Conservation (phyloP, 2,113 vertebrate species). For the Phaethon lepturus region DNA sequence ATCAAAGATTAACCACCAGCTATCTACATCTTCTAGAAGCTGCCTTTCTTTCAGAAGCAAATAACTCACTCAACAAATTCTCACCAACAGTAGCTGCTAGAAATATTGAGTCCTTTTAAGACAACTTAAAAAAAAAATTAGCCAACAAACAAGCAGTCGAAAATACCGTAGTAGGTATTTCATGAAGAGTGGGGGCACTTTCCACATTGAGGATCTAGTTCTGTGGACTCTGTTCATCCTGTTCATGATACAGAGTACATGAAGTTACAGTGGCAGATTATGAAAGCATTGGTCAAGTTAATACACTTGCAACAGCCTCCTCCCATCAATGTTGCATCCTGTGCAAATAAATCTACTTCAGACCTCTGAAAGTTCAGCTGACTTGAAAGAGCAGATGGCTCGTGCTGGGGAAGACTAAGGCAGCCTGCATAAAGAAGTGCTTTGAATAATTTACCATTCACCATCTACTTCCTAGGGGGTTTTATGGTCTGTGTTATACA, state of each 20-base stretch:
- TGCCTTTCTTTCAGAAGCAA: neutral
- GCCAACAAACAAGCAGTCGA: neutral
- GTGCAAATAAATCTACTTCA: neutral
- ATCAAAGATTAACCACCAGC: neutral
- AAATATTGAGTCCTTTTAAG: neutral
- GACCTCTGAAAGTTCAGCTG: neutral
- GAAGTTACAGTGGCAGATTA: neutral
- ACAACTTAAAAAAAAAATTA: neutral
- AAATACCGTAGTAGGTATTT: neutral
- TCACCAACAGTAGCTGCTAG: neutral
- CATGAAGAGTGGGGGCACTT: neutral
- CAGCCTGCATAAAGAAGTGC: neutral
- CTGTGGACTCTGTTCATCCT: neutral
- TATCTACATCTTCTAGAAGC: neutral
- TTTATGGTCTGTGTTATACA: neutral
- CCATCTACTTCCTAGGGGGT: neutral
- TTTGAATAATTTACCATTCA: neutral
- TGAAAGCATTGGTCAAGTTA: neutral
- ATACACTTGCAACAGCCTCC: neutral
- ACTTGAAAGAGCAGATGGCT: neutral
- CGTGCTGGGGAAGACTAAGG: neutral
- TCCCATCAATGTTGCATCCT: neutral
- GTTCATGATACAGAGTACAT: neutral
- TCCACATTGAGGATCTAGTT: neutral
- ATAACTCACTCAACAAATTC: neutral